phyloP scores from a whole-genome alignment of 2,888 invertebrate species.

The Suillia variegata region DNA sequence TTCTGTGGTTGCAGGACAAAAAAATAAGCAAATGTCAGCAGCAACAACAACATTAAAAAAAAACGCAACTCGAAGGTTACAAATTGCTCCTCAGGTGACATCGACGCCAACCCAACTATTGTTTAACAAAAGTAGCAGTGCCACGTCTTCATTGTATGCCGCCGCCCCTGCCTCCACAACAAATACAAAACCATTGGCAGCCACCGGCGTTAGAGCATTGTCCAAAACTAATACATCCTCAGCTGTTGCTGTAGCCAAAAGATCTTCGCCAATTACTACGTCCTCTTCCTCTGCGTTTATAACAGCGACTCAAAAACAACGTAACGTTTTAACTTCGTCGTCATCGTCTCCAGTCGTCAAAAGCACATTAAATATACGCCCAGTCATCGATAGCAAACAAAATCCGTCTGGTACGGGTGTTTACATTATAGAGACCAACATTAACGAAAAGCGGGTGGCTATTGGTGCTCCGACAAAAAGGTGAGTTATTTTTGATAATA shows the following conservation, averaged over 20 bases:
- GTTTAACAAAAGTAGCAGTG: too few species aligned
- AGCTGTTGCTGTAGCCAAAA: not conserved
- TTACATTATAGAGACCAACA: constrained; percentile 34
- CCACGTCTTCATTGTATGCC: not conserved
- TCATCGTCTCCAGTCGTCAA: constrained; percentile 12
- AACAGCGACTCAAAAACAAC: not conserved
- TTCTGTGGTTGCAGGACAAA: too few species aligned
- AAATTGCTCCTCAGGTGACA: constrained; percentile 37
- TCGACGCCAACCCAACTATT: not conserved
- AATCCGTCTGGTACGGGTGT: constrained; percentile 25
- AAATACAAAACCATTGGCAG: too few species aligned
- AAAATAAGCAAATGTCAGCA: too few species aligned
- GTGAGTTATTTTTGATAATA: constrained; percentile 6
- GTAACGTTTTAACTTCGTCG: constrained; percentile 8
- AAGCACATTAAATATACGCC: constrained; percentile 30
- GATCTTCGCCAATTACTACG: constrained; percentile 8
- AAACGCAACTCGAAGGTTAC: too few species aligned
- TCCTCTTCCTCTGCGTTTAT: too few species aligned
- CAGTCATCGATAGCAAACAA: constrained; percentile 28
- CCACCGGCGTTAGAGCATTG: not conserved
- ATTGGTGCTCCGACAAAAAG: constrained; percentile 35
- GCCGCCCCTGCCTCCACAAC: not conserved
- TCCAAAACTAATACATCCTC: not conserved
- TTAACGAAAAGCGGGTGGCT: constrained; percentile 33
- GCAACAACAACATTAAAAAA: too few species aligned